These are phyloP conservation scores for Gisinianus flammeolus DNA, from an alignment of 2,888 invertebrate species.

Conservation along the genomic window DNA sequence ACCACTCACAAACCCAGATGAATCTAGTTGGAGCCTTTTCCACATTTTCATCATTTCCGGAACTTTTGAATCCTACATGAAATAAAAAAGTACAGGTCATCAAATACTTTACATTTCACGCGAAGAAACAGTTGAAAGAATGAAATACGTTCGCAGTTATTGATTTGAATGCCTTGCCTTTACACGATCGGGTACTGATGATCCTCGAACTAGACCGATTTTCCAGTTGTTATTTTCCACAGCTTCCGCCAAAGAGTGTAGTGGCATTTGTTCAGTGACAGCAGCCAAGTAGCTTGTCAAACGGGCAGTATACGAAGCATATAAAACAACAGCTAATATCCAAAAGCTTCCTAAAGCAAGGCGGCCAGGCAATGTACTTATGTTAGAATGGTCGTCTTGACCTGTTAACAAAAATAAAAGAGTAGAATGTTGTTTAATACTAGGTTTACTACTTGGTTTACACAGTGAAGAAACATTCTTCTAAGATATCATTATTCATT, in stretches of 20 bases:
- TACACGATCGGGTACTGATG: slow-evolving; percentile 53
- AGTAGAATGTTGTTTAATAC: neutral
- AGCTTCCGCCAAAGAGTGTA: slow-evolving; percentile 51
- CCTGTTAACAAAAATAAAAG: slow-evolving; percentile 38
- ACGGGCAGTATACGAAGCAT: slow-evolving; percentile 54
- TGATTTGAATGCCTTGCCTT: slow-evolving; percentile 42
- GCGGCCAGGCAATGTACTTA: slow-evolving; percentile 50
- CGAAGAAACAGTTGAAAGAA: neutral
- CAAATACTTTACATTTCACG: neutral
- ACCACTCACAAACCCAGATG: slow-evolving; percentile 47
- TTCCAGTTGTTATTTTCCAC: slow-evolving; percentile 51
- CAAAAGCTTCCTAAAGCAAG: slow-evolving; percentile 54
- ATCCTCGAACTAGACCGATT: slow-evolving; percentile 52
- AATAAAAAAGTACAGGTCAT: neutral
- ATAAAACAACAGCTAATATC: slow-evolving; percentile 53
- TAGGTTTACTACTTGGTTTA: neutral
- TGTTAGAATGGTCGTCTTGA: slow-evolving; percentile 49
- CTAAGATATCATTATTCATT: neutral
- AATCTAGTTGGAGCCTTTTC: slow-evolving; percentile 47
- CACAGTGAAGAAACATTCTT: neutral
- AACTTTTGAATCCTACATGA: slow-evolving; percentile 47
- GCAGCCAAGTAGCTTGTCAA: slow-evolving; percentile 56
- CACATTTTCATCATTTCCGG: slow-evolving; percentile 48
- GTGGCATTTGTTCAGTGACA: slow-evolving; percentile 47
- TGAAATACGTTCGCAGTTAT: neutral